Base-by-base conservation (phyloP, 2,797 vertebrate genomes). In the Fratercula arctica region DNA sequence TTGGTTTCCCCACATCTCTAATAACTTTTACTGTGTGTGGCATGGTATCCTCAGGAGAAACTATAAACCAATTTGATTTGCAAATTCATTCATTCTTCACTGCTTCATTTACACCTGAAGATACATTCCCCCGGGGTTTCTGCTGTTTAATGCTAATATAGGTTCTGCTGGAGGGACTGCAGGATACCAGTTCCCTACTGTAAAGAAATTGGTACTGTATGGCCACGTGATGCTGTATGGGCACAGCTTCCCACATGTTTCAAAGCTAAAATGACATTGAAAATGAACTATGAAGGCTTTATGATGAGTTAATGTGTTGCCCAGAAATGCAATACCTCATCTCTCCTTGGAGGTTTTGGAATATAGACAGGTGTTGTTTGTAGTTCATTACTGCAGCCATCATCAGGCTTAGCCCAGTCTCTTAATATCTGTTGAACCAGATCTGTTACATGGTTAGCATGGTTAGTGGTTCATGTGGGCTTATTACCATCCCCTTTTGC, bases 41-140 rank as follows among this genome's bases (percentile, higher is more conserved):
- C 46, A 69, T 1, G 4, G 12, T 95, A 56, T 81, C 85, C 79
- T 96, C 75, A 45, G 72, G 78, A 96, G 86, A 90, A 91, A 74
- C 85, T 63, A 29, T 16, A 85, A 60, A 83, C 48, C 69, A 48
- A 51, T 88, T 66, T 78, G 57, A 88, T 88, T 75, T 91, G 79
- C 85, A 95, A 80, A 96, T 88, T 53, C 19, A 56, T 74, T 85
- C 23, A 28, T 89, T 93, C 45, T 94, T 91, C 61, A 75, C 57
- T 35, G 82, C 37, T 88, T 82, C 17, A 41, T 93, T 90, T 86
- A 56, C 61, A 84, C 81, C 33, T 81, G 85, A 91, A 87, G 79
- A 78, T 86, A 69, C 31, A 26, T 72, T 59, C 45, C 73, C 73
- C n/a, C 26, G 50, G 54, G 61, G 45, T 75, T 95, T 88, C 69